Percentiles rank a stretch among this genome's conserved stretches.
Conservation (phyloP, 2,888 invertebrate genomes). For the Eupithecia subfuscata region DNA sequence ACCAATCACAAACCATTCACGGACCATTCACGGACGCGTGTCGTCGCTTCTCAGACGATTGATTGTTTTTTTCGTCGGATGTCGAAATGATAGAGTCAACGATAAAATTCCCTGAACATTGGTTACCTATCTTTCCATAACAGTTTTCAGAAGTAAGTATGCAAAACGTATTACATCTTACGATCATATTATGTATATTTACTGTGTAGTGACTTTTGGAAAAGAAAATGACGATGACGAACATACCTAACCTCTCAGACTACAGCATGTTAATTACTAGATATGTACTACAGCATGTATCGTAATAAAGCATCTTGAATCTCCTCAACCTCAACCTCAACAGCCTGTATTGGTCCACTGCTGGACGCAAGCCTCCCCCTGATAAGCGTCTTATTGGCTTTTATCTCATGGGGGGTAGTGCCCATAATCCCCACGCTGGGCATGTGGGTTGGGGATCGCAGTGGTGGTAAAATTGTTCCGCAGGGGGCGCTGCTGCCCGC, state of each 20-base stretch:
- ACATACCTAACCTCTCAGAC: background rate
- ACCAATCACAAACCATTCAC: background rate
- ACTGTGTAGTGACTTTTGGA: background rate
- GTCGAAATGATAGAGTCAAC: background rate
- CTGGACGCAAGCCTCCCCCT: too few species aligned
- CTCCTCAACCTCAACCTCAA: too few species aligned
- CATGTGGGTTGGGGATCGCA: too few species aligned
- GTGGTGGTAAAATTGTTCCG: too few species aligned
- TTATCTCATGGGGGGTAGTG: too few species aligned
- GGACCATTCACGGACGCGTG: background rate
- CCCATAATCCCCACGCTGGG: too few species aligned
- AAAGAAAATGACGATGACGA: background rate
- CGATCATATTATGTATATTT: background rate
- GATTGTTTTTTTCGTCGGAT: background rate
- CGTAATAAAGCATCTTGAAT: too few species aligned
- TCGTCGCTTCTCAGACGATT: background rate
- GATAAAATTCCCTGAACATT: background rate
- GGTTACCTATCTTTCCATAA: background rate
- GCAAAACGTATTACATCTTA: background rate
- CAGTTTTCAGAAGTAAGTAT: background rate
- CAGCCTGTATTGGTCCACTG: too few species aligned
- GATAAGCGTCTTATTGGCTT: too few species aligned
- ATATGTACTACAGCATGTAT: background rate
- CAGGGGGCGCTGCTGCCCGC: too few species aligned
- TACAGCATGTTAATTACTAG: too few species aligned